Percentiles rank a stretch among this genome's conserved stretches.
These are phyloP conservation scores for Mactra quadrangularis DNA, from an alignment of 1,140 invertebrate species.

Conservation along the genomic window DNA sequence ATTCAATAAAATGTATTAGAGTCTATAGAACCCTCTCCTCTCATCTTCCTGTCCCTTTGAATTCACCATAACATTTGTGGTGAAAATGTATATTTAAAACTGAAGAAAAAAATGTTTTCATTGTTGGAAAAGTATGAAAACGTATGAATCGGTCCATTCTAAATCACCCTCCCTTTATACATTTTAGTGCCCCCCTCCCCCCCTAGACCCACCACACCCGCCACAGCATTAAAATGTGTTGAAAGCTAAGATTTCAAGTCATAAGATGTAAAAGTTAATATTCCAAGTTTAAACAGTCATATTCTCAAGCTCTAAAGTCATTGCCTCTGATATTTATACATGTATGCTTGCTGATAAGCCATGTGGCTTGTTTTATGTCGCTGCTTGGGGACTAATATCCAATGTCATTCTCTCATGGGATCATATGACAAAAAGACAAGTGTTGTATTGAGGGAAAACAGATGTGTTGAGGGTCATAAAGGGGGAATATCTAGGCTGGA, in stretches of 20 bases:
- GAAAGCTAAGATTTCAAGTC: background rate
- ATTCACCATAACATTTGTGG: too few relatives aligned
- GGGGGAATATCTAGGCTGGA: background rate
- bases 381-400: conserved; percentile 15
- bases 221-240: background rate
- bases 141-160: too few relatives aligned
- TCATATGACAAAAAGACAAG: conserved; percentile 52
- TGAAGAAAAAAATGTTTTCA: too few relatives aligned
- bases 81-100: too few relatives aligned
- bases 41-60: too few relatives aligned
- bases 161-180: too few relatives aligned
- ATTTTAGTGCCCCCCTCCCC: too few relatives aligned
- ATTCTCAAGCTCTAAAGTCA: background rate
- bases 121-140: too few relatives aligned
- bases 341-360: conserved; percentile 18
- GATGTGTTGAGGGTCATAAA: conserved; percentile 31
- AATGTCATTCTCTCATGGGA: conserved; percentile 19
- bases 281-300: too few relatives aligned
- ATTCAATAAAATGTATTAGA: too few relatives aligned
- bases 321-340: background rate
- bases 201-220: background rate
- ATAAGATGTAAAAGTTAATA: too few relatives aligned
- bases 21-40: too few relatives aligned
- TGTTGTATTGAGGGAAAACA: conserved; percentile 32
- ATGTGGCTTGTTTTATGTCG: conserved; percentile 17